A percentile compares a stretch with the other conserved stretches of the same genome.
Evolutionary conservation across 2,113 vertebrate species (phyloP).

Genomic region (Psittacula cyanocephala): DNA sequence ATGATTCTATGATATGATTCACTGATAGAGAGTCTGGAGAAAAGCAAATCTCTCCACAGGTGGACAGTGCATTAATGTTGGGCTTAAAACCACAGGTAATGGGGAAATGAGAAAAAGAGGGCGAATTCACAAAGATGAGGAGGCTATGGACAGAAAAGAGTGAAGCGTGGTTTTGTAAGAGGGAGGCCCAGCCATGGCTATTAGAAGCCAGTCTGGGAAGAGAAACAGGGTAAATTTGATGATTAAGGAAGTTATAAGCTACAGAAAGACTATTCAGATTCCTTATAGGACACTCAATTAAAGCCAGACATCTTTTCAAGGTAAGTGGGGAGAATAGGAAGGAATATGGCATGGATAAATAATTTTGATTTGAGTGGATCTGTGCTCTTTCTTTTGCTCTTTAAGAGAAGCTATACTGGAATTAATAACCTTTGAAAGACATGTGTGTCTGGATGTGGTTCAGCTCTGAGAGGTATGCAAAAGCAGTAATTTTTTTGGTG

Average conservation of each 20-base stretch:
- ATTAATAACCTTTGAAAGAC: not conserved
- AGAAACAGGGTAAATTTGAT: not conserved
- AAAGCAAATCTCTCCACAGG: not conserved
- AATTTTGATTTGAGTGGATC: not conserved
- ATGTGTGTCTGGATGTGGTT: rapidly evolving
- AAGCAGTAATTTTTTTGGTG: not conserved
- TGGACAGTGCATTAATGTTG: not conserved
- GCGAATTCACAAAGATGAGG: not conserved
- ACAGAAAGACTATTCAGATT: not conserved
- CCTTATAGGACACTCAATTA: not conserved
- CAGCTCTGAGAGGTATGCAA: not conserved
- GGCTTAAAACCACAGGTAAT: not conserved
- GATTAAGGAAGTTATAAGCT: not conserved
- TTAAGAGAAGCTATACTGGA: not conserved
- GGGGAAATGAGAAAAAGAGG: not conserved
- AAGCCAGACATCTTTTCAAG: not conserved
- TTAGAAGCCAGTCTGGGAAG: not conserved
- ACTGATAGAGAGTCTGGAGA: not conserved
- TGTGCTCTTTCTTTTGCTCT: not conserved
- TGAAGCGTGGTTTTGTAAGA: not conserved
- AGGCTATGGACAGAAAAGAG: not conserved
- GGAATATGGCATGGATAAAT: not conserved
- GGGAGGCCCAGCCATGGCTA: not conserved
- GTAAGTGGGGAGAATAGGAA: not conserved
- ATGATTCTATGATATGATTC: not conserved